Percentiles rank a stretch among this genome's conserved stretches.
Evolutionary conservation across 2,797 vertebrate species (phyloP).

Genomic region (Lindbergichthys nudifrons): DNA sequence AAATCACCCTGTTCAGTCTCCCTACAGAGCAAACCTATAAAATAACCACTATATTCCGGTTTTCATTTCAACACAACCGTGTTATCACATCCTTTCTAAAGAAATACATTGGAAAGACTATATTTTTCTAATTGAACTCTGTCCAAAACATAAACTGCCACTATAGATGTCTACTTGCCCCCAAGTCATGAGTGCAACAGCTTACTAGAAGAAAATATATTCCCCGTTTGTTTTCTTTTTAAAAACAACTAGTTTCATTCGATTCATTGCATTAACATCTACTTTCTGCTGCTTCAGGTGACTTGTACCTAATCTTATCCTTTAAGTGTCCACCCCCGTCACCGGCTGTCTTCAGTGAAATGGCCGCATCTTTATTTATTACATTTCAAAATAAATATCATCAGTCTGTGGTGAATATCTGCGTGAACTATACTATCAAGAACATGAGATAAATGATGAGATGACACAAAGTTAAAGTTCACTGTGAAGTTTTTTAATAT

Average conservation of each 20-base stretch:
- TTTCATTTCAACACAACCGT: too few species aligned
- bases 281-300: background rate
- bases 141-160: background rate
- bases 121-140: background rate
- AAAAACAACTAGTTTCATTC: background rate
- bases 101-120: background rate
- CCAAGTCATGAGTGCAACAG: background rate
- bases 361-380: too few species aligned
- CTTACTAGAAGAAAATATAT: background rate
- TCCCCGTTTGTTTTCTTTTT: background rate
- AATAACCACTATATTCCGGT: too few species aligned
- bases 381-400: background rate
- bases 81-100: too few species aligned
- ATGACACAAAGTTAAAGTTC: slow-evolving; percentile 16
- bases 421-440: background rate
- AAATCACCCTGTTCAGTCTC: background rate
- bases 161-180: background rate
- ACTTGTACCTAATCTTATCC: background rate
- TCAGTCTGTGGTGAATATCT: background rate
- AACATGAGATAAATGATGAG: slow-evolving; percentile 18
- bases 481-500: slow-evolving; percentile 52
- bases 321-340: background rate
- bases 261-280: background rate
- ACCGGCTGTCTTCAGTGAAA: too few species aligned
- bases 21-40: too few species aligned